Evolutionary conservation across 2,797 vertebrate genomes (phyloP).

Genomic region (Pampus argenteus): DNA sequence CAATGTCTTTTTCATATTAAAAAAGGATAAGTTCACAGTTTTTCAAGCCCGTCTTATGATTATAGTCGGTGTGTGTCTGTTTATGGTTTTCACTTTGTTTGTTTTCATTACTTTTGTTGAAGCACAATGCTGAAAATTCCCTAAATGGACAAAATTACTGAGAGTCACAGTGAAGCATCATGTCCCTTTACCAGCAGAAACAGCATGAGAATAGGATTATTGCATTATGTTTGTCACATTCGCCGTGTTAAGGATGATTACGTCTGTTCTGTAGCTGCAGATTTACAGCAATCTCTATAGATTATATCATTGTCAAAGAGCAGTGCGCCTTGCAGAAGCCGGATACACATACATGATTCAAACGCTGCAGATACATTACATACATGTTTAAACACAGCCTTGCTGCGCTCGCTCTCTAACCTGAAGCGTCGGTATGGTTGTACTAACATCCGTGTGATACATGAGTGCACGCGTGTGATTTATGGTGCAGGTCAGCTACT

Average conservation of each 20-base stretch:
- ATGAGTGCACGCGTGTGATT: conserved; percentile 2
- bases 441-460: background rate
- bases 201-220: too few relatives aligned
- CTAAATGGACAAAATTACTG: background rate
- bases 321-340: background rate
- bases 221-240: background rate
- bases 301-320: conserved; percentile 2
- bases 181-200: too few relatives aligned
- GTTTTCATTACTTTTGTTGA: too few relatives aligned
- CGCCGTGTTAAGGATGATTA: background rate
- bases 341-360: conserved; percentile 47
- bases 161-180: background rate
- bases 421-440: background rate
- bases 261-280: background rate
- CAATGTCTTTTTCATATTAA: too few relatives aligned
- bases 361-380: conserved; percentile 30
- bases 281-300: background rate
- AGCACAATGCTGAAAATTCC: too few relatives aligned
- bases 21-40: too few relatives aligned
- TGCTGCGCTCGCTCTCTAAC: background rate
- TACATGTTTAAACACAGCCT: conserved; percentile 42
- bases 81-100: too few relatives aligned
- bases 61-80: too few relatives aligned
- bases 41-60: too few relatives aligned
- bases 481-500: background rate